Conservation (phyloP, 1,140 invertebrate genomes). For the Magallana ariakensis region DNA sequence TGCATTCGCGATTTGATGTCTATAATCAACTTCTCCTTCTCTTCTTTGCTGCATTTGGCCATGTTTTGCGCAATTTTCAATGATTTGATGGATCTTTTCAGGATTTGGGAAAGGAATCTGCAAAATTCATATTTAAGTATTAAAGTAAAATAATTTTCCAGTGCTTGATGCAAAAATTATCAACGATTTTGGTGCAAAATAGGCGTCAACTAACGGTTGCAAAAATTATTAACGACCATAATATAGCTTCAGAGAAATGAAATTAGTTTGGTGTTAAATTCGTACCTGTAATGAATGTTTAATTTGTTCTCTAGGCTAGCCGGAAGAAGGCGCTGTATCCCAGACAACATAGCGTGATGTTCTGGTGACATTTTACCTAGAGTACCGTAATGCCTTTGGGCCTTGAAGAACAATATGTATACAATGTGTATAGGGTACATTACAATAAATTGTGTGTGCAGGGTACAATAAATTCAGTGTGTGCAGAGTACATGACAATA, state of each 20-base stretch:
- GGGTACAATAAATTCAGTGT: no score
- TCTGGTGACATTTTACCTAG: conserved; percentile 38
- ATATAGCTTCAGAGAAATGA: no score
- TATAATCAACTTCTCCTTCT: conserved; percentile 55
- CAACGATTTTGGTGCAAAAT: no score
- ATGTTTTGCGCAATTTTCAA: conserved; percentile 63
- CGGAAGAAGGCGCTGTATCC: conserved; percentile 46
- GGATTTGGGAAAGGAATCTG: conserved; percentile 63
- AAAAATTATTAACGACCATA: no score
- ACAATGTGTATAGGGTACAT: no score
- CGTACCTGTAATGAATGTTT: conserved; percentile 48
- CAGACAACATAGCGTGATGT: conserved; percentile 45
- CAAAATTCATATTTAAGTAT: background rate
- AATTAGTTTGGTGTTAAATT: no score
- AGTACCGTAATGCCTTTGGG: background rate
- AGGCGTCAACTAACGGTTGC: no score
- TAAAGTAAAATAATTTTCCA: no score
- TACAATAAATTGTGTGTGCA: no score
- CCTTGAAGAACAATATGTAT: conserved; percentile 1
- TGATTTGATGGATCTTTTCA: conserved; percentile 65
- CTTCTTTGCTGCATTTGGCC: conserved; percentile 52
- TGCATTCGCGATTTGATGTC: conserved; percentile 58
- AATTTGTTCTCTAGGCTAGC: conserved; percentile 49
- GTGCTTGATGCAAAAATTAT: no score
- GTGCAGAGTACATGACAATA: no score